phyloP scores from a whole-genome alignment of 2,113 vertebrate species.

The Takifugu bimaculatus region DNA sequence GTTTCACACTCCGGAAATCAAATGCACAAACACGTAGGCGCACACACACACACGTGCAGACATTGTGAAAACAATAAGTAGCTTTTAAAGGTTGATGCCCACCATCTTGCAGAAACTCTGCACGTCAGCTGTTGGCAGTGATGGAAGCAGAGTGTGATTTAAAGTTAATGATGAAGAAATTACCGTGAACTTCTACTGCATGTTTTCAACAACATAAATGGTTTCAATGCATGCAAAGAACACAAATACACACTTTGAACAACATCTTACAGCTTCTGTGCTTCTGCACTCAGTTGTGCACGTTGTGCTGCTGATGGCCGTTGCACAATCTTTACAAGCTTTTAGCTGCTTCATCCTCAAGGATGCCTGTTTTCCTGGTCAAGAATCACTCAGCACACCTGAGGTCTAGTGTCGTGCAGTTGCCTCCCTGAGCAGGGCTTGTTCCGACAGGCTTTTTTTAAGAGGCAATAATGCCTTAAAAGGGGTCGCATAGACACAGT shows the following conservation, averaged over 20 bases:
- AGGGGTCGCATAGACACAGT: neutral
- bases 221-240: constrained; percentile 3
- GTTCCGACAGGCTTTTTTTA: neutral
- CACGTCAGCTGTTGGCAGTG: constrained; percentile 4
- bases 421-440: too few species aligned
- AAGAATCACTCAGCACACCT: constrained; percentile 27
- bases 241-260: neutral
- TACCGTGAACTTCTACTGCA: neutral
- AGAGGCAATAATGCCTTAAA: neutral
- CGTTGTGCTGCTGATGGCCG: too few species aligned
- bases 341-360: constrained; percentile 44
- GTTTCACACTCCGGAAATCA: constrained; percentile 9
- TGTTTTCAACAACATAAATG: neutral
- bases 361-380: constrained; percentile 15
- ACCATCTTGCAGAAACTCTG: neutral
- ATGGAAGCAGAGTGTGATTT: constrained; percentile 12
- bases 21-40: neutral
- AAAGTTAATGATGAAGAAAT: constrained; percentile 13
- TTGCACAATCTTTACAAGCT: constrained; percentile 26
- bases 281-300: constrained; percentile 40
- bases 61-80: constrained; percentile 1
- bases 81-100: neutral
- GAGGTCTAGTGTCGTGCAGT: too few species aligned
- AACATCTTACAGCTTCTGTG: too few species aligned
- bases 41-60: neutral